Percentiles rank a stretch among this genome's conserved stretches.
phyloP scores from a whole-genome alignment of 1,140 invertebrate genomes.

The Aphidius ervi region DNA sequence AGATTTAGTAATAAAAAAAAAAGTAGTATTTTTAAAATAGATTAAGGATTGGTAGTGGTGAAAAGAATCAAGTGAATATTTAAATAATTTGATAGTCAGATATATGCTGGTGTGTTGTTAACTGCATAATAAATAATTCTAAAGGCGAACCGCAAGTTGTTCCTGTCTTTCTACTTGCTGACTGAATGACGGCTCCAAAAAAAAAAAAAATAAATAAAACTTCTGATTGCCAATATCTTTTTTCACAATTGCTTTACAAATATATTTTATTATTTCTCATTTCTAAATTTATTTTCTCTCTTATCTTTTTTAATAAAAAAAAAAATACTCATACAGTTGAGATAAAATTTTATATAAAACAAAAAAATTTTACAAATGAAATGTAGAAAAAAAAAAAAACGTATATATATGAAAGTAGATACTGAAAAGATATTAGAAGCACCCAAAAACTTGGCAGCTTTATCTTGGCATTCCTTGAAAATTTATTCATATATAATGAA shows the following conservation, averaged over 20 bases:
- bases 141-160: conserved; percentile 47
- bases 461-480: conserved; percentile 56
- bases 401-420: neutral
- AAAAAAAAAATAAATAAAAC: conserved; percentile 41
- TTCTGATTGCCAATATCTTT: conserved; percentile 43
- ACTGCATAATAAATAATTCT: conserved; percentile 51
- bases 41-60: neutral
- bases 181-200: conserved; percentile 44
- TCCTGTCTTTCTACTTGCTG: conserved; percentile 46
- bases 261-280: too few species aligned
- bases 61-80: conserved; percentile 20
- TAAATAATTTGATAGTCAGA: conserved; percentile 37
- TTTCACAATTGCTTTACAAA: conserved; percentile 23
- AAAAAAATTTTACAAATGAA: conserved; percentile 18
- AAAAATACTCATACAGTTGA: too few species aligned
- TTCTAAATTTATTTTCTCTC: neutral
- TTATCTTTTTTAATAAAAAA: neutral
- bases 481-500: conserved; percentile 58
- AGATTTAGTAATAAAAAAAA: too few species aligned
- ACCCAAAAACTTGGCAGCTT: conserved; percentile 55
- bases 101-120: conserved; percentile 44
- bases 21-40: too few species aligned
- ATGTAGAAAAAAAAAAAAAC: conserved; percentile 29
- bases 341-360: too few species aligned
- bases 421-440: conserved; percentile 23